A percentile compares a stretch with the other conserved stretches of the same genome.
phyloP scores from a whole-genome alignment of 2,113 vertebrate genomes.

The Paratilapia polleni region DNA sequence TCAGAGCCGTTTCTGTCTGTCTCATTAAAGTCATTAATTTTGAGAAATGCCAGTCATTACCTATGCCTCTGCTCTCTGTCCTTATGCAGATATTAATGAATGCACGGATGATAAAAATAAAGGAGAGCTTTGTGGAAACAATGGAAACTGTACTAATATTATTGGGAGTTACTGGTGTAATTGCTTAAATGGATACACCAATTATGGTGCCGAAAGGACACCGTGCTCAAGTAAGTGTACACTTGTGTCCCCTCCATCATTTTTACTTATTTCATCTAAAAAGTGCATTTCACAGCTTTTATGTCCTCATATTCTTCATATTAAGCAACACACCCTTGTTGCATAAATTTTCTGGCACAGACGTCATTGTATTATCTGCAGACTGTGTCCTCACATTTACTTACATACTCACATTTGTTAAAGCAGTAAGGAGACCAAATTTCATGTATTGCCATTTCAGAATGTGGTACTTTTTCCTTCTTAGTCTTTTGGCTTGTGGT shows the following conservation, averaged over 20 bases:
- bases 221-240: slow-evolving; percentile 72
- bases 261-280: neutral
- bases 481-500: neutral
- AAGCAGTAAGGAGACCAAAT: neutral
- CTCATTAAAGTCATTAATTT: neutral
- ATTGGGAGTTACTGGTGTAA: slow-evolving; percentile 70
- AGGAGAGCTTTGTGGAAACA: slow-evolving; percentile 60
- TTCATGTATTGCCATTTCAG: neutral
- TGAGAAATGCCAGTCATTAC: neutral
- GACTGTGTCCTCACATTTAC: neutral
- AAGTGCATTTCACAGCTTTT: neutral
- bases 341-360: neutral
- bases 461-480: rapidly evolving
- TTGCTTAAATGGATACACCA: slow-evolving; percentile 73
- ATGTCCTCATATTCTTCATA: neutral
- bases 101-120: neutral
- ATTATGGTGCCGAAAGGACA: slow-evolving; percentile 55
- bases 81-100: slow-evolving; percentile 73
- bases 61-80: neutral
- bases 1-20: neutral
- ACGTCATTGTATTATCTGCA: neutral
- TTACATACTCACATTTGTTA: neutral
- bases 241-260: neutral
- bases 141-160: slow-evolving; percentile 62
- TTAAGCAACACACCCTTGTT: neutral